These are phyloP conservation scores for Brachionus rotundiformis DNA, from an alignment of 1,140 invertebrate genomes.

Conservation along the genomic window DNA sequence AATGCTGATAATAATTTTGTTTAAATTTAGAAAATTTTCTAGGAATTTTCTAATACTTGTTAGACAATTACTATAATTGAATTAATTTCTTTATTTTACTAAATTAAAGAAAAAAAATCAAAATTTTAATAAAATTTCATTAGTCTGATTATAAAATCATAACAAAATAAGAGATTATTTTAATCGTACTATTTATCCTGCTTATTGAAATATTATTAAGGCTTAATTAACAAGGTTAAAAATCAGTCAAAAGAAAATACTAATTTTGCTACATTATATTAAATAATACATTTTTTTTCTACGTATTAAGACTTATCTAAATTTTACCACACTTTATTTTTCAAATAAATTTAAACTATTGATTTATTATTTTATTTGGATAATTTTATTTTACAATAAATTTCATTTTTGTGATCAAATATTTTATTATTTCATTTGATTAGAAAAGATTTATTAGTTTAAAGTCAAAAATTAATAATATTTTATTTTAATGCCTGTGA, in stretches of 20 bases:
- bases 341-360: not conserved
- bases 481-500: not conserved
- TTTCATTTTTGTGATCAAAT: too few relatives aligned
- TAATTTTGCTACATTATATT: too few relatives aligned
- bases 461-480: not conserved
- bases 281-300: too few relatives aligned
- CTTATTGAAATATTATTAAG: not conserved
- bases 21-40: too few relatives aligned
- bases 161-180: too few relatives aligned
- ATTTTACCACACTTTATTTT: too few relatives aligned
- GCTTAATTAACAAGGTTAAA: not conserved
- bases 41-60: too few relatives aligned
- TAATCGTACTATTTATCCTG: not conserved
- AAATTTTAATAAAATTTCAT: not conserved
- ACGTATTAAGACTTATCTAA: too few relatives aligned
- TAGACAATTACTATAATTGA: too few relatives aligned
- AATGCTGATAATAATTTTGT: not conserved
- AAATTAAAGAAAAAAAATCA: not conserved
- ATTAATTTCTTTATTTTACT: not conserved
- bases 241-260: not conserved
- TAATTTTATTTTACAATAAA: too few relatives aligned
- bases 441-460: conserved; percentile 2
- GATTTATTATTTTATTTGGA: not conserved
- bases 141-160: too few relatives aligned
- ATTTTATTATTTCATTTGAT: not conserved